Conservation (phyloP, 2,113 vertebrate species). For the Saguinus imperator region DNA sequence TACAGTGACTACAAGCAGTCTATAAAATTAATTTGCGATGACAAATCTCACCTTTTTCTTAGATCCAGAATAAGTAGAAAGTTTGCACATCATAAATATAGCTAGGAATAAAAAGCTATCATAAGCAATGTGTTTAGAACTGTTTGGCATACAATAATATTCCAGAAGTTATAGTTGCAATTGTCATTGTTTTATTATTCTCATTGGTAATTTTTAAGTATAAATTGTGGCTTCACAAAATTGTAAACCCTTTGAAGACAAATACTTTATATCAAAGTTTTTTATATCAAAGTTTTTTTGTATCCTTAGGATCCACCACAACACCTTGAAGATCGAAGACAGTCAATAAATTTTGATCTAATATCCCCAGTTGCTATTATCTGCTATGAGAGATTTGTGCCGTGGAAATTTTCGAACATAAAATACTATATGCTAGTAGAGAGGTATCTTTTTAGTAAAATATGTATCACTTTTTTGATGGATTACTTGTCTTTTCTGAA, state of each 20-base stretch:
- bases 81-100: neutral
- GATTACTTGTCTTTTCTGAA: constrained; percentile 45
- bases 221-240: neutral
- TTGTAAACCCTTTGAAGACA: neutral
- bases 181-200: neutral
- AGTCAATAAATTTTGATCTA: neutral
- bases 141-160: neutral
- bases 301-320: neutral
- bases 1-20: neutral
- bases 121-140: neutral
- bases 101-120: neutral
- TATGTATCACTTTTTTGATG: neutral
- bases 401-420: neutral
- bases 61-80: neutral
- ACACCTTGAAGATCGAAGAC: neutral
- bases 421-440: neutral
- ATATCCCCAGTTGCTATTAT: neutral
- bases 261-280: neutral
- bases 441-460: neutral
- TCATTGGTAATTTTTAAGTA: neutral
- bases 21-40: neutral
- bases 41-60: neutral
- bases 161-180: neutral
- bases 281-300: neutral
- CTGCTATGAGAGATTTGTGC: neutral